phyloP scores from a whole-genome alignment of 2,113 vertebrate species.

The Salvelinus sp. region DNA sequence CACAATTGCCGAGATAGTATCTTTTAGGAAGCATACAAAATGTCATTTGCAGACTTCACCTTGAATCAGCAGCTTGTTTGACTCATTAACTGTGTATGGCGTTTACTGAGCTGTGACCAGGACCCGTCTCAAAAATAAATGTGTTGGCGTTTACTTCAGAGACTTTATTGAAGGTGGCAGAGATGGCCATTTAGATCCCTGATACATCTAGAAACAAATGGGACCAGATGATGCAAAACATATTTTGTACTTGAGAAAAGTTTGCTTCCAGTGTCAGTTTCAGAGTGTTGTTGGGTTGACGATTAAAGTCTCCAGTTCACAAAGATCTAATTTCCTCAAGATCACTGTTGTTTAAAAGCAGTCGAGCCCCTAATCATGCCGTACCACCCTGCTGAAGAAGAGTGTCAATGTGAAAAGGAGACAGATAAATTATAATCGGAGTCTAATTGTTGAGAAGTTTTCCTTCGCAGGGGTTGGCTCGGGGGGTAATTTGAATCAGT shows the following conservation, averaged over 20 bases:
- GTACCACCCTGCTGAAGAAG: background rate
- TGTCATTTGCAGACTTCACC: conserved; percentile 57
- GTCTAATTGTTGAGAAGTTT: background rate
- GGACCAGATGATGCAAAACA: background rate
- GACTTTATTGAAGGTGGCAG: conserved; percentile 44
- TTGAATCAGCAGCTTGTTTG: conserved; percentile 63
- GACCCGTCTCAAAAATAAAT: conserved; percentile 40
- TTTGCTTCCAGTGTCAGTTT: background rate
- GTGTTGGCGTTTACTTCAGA: conserved; percentile 38
- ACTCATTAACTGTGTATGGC: conserved; percentile 54
- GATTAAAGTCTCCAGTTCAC: background rate
- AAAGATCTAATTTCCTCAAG: background rate
- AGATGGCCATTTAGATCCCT: conserved; percentile 43
- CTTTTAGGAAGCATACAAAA: conserved; percentile 42
- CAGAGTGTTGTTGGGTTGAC: background rate
- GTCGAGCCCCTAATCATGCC: background rate
- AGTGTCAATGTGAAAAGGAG: background rate
- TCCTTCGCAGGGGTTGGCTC: conserved; percentile 43
- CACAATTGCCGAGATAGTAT: conserved; percentile 50
- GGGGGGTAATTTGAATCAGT: conserved; percentile 41
- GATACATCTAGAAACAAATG: conserved; percentile 5
- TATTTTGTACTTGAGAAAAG: too few relatives aligned
- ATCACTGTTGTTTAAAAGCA: background rate
- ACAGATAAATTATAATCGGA: background rate
- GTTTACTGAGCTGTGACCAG: conserved; percentile 41